Base-by-base conservation (phyloP, 2,888 invertebrate species). In the Acleris cristana region DNA sequence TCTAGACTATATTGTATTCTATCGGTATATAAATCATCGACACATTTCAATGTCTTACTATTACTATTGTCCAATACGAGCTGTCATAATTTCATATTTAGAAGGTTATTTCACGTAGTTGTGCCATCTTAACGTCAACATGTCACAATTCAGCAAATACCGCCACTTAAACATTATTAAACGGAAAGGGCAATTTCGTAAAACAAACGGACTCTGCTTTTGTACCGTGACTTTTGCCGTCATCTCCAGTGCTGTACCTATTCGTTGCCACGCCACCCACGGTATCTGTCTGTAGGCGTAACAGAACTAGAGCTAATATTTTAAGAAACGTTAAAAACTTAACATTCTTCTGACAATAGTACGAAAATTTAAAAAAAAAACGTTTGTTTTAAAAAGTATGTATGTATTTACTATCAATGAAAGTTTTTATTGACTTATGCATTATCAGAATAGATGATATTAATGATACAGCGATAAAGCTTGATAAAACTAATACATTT, bases 161-260 rank as follows among this genome's bases (percentile, higher is more conserved):
- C 45, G 48, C 44, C 49, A 26, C 26, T 44, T 60, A 21, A 30
- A 44, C 62, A 34, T 49, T 58, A 67, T 63, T 67, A 16, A 63
- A 18, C n/a, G 34, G 52, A 63, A 63, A 63, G 52, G 53, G 45
- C 52, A 54, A 58, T 51, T 51, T 26, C 26, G 40, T 19, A 40
- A 58, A 62, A 67, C 54, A 67, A 67, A 54, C 58, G 52, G 56
- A 34, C 56, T 48, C 23, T 26, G 62, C 61, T 62, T 66, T 62
- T 62, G 66, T 66, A 51, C 40, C 1, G 21, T 57, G 63, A 63
- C 63, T 58, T 67, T 67, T 63, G 58, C 62, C 53, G 63, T 67
- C 67, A 63, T 49, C 63, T 63, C 21, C 67, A 63, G 63, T 49
- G 5, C 55, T 52, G 51, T 58, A 53, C 45, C 56, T 21, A 23